Conservation (phyloP, 2,888 invertebrate genomes). For the Pachydiplax longipennis region DNA sequence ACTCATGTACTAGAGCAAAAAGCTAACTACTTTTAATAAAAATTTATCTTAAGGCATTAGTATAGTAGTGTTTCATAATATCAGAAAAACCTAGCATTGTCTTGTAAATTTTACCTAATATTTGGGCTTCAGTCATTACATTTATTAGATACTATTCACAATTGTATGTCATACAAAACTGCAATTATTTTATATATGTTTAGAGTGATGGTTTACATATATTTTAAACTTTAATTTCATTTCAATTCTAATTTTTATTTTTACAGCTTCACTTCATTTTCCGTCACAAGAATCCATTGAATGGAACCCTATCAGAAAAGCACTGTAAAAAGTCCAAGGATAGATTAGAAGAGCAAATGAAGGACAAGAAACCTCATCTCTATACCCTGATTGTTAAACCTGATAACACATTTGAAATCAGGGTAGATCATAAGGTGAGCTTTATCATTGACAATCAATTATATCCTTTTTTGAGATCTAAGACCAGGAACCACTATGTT, state of each 20-base stretch:
- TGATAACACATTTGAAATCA: slow-evolving; percentile 81
- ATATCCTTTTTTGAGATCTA: not conserved
- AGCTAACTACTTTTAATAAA: no score
- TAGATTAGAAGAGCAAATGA: slow-evolving; percentile 84
- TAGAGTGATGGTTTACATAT: no score
- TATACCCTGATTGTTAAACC: slow-evolving; percentile 81
- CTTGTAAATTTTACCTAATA: no score
- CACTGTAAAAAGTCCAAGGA: slow-evolving; percentile 92
- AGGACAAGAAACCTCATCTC: slow-evolving; percentile 91
- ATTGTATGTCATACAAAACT: no score
- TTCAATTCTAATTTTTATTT: not conserved
- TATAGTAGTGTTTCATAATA: no score
- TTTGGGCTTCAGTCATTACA: no score
- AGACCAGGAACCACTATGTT: not conserved
- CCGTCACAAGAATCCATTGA: slow-evolving; percentile 91
- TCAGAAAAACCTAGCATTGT: no score
- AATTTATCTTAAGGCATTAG: no score
- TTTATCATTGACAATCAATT: not conserved
- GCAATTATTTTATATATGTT: no score
- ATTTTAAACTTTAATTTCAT: no score
- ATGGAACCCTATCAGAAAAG: slow-evolving; percentile 90
- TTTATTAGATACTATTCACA: no score
- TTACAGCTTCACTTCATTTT: slow-evolving; percentile 82
- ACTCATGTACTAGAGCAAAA: no score
- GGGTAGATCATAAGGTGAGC: slow-evolving; percentile 76